Conservation (phyloP, 2,797 vertebrate species). For the Danio choprae region DNA sequence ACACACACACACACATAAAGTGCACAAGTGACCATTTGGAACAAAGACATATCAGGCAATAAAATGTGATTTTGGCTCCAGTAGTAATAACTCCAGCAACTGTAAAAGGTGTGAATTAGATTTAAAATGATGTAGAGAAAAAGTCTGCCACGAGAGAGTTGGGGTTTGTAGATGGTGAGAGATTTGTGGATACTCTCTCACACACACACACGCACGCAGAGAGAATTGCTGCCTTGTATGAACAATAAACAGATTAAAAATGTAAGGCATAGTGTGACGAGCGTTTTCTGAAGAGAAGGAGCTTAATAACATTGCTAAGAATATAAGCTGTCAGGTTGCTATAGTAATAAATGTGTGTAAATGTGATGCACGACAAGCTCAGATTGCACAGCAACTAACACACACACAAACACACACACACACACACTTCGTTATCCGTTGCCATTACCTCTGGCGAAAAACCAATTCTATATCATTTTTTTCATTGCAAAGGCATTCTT, state of each 20-base stretch:
- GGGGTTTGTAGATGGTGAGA: background rate
- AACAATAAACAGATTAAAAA: constrained; percentile 20
- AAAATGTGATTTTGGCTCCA: constrained; percentile 48
- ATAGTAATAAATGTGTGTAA: constrained; percentile 24
- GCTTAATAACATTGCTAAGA: constrained; percentile 1
- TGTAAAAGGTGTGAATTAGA: background rate
- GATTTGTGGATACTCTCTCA: constrained; percentile 6
- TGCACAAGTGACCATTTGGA: constrained; percentile 65
- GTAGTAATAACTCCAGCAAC: constrained; percentile 15
- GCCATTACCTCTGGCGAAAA: constrained; percentile 1
- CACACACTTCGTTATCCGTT: background rate
- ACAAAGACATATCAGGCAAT: constrained; percentile 50
- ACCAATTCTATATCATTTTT: background rate
- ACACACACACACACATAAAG: constrained; percentile 59
- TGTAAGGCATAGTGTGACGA: constrained; percentile 37
- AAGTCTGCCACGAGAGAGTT: constrained; percentile 14
- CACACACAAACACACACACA: constrained; percentile 14
- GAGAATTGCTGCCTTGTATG: constrained; percentile 1
- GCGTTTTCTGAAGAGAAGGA: background rate
- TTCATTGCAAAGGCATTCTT: constrained; percentile 45
- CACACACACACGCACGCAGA: too few species aligned
- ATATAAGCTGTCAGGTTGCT: background rate
- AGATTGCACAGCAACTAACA: constrained; percentile 23
- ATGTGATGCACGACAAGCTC: constrained; percentile 16
- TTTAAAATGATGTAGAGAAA: background rate